A percentile compares a stretch with the other conserved stretches of the same genome.
Evolutionary conservation across 1,140 invertebrate species (phyloP).

Genomic region (Tetramorium alpestre): DNA sequence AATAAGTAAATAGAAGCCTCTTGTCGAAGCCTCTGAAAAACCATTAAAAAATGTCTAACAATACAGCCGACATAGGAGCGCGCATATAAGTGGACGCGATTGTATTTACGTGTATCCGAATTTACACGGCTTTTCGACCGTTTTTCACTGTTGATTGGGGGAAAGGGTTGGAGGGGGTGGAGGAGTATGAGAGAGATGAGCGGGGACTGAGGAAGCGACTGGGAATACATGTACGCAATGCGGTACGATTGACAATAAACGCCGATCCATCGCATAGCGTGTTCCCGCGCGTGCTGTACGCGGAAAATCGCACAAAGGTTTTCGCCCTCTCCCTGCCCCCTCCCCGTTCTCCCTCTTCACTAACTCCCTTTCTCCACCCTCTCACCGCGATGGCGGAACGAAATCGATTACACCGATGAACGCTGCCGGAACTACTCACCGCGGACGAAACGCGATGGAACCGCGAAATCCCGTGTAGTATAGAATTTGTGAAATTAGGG

Average conservation of each 20-base stretch:
- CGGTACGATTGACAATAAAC: conserved; percentile 43
- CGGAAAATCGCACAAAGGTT: conserved; percentile 53
- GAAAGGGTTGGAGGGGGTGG: background rate
- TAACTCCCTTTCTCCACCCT: background rate
- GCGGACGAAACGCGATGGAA: conserved; percentile 35
- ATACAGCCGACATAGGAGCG: background rate
- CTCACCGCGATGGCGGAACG: conserved; percentile 5
- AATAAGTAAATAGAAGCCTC: background rate
- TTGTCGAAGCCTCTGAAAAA: background rate
- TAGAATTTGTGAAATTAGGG: conserved; percentile 50
- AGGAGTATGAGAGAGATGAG: background rate
- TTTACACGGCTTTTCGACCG: conserved; percentile 19
- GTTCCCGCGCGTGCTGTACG: conserved; percentile 40
- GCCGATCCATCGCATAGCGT: conserved; percentile 41
- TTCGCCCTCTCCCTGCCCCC: background rate
- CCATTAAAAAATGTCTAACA: background rate
- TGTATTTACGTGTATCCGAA: conserved; percentile 62
- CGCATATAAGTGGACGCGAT: conserved; percentile 50
- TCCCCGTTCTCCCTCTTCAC: background rate
- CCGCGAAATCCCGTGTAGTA: conserved; percentile 27
- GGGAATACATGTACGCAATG: conserved; percentile 37
- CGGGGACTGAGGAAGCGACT: background rate
- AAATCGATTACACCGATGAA: conserved; percentile 61
- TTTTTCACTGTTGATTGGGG: conserved; percentile 19
- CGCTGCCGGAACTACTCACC: conserved; percentile 52